Conservation (phyloP, 1,140 invertebrate species). For the Drosophila grimshawi region DNA sequence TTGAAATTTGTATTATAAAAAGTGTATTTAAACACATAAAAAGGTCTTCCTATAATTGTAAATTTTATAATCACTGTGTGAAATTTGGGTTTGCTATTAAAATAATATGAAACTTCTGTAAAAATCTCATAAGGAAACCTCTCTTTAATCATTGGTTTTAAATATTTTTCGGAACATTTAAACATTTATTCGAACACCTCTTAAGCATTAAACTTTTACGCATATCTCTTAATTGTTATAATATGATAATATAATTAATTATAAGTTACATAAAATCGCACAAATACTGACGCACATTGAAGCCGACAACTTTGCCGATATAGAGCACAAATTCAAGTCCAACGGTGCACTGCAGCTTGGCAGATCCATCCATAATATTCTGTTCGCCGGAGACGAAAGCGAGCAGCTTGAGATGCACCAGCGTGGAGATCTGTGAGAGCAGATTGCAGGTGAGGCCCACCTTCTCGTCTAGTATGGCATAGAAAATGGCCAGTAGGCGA, state of each 20-base stretch:
- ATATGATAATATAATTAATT: background rate
- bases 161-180: too few relatives aligned
- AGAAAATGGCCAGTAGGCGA: constrained; percentile 95
- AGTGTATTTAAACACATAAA: too few relatives aligned
- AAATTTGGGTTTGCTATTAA: too few relatives aligned
- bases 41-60: too few relatives aligned
- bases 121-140: too few relatives aligned
- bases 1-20: too few relatives aligned
- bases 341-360: constrained; percentile 91
- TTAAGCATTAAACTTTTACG: too few relatives aligned
- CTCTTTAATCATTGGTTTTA: too few relatives aligned
- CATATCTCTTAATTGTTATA: too few relatives aligned
- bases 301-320: constrained; percentile 89
- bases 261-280: constrained; percentile 87
- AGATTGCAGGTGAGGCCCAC: constrained; percentile 93
- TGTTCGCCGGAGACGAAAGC: constrained; percentile 87
- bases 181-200: too few relatives aligned
- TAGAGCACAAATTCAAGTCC: constrained; percentile 89
- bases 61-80: too few relatives aligned
- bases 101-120: too few relatives aligned
- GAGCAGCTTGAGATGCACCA: constrained; percentile 90
- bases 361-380: constrained; percentile 86
- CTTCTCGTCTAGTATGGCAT: constrained; percentile 93
- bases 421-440: constrained; percentile 90
- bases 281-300: constrained; percentile 91